phyloP scores from a whole-genome alignment of 1,140 invertebrate species.

The Hetaerina americana region DNA sequence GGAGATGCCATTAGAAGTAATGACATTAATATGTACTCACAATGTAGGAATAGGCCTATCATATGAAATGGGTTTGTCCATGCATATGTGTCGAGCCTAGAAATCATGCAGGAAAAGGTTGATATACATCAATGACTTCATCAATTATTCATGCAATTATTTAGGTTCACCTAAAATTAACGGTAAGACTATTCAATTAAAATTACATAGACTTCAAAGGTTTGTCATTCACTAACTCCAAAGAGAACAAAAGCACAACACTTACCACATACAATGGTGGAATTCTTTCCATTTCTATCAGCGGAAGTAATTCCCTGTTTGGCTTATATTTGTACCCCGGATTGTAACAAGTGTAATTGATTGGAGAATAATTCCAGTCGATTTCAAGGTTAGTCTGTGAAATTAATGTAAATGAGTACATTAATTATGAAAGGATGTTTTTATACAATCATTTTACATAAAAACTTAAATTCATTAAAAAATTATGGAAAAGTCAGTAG shows the following conservation, averaged over 20 bases:
- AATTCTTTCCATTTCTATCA: slow-evolving; percentile 41
- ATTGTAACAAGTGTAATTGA: slow-evolving; percentile 50
- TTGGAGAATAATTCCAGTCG: slow-evolving; percentile 54
- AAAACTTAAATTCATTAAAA: no score
- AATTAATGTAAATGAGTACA: slow-evolving; percentile 17
- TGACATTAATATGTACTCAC: slow-evolving; percentile 36
- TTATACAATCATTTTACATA: no score
- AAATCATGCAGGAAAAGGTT: no score
- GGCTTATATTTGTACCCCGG: slow-evolving; percentile 33
- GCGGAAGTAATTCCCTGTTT: slow-evolving; percentile 31
- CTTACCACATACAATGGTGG: slow-evolving; percentile 45
- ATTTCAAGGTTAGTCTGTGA: slow-evolving; percentile 49
- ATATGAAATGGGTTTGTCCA: slow-evolving; percentile 54
- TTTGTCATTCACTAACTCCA: no score
- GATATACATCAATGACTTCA: no score
- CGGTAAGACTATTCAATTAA: no score
- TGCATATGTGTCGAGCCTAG: slow-evolving; percentile 53
- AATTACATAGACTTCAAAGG: no score
- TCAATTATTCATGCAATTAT: no score
- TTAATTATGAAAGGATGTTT: slow-evolving; percentile 9
- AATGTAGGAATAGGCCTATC: slow-evolving; percentile 45
- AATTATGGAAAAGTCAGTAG: no score
- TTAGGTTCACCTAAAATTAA: no score
- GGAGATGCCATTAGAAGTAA: no score
- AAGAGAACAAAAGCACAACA: no score